Percentiles rank a stretch among this genome's conserved stretches.
Conservation (phyloP, 2,113 vertebrate genomes). For the Piaya cayana region DNA sequence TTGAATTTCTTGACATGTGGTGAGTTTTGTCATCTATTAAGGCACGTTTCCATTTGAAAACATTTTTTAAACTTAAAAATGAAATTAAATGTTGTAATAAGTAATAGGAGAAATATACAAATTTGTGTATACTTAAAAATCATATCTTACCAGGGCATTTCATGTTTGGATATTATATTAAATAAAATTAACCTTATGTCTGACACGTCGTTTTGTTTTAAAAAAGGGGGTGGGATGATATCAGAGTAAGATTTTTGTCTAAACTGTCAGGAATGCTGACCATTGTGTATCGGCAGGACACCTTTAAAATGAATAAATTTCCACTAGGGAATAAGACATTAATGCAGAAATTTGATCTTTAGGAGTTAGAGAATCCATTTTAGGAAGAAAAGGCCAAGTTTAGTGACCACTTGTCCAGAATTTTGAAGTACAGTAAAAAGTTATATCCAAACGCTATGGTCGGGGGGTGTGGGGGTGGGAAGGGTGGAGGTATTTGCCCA, state of each 20-base stretch:
- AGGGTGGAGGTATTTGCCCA: background rate
- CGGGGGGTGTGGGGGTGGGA: rapidly evolving
- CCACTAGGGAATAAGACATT: background rate
- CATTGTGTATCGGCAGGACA: background rate
- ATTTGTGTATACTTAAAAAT: constrained; percentile 59
- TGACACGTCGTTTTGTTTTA: constrained; percentile 66
- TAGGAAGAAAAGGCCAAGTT: background rate
- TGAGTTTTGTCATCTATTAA: constrained; percentile 49
- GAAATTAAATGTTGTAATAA: constrained; percentile 58
- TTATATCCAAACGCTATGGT: background rate
- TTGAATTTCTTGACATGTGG: constrained; percentile 55
- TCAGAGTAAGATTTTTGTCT: background rate
- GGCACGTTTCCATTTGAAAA: constrained; percentile 48
- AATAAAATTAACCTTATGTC: constrained; percentile 71
- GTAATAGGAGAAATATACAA: constrained; percentile 53
- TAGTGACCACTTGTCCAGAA: background rate
- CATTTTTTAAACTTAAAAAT: constrained; percentile 66
- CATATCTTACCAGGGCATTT: constrained; percentile 61
- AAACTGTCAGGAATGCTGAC: constrained; percentile 3
- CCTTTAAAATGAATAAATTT: background rate
- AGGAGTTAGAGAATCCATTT: background rate
- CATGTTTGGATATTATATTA: constrained; percentile 70
- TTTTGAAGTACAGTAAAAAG: background rate
- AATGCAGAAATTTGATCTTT: background rate
- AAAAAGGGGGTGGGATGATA: constrained; percentile 46